Evolutionary conservation across 2,888 invertebrate species (phyloP).

Genomic region (Hedya salicella): DNA sequence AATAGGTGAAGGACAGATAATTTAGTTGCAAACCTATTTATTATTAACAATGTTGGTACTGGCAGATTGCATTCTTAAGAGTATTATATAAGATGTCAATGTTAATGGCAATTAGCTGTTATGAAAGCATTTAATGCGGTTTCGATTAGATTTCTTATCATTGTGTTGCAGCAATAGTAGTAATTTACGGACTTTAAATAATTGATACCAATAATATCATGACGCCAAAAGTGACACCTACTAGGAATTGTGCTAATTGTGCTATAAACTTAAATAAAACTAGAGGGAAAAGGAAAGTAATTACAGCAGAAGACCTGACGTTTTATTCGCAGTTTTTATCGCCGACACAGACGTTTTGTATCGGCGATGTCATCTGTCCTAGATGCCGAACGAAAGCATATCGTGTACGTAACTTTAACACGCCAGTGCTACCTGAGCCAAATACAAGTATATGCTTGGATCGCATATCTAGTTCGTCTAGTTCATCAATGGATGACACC

Average conservation of each 20-base stretch:
- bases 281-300: conserved; percentile 15
- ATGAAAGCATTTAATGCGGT: conserved; percentile 15
- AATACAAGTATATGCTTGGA: conserved; percentile 4
- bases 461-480: conserved; percentile 9
- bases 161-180: conserved; percentile 2
- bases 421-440: conserved; percentile 1
- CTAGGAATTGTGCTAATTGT: conserved; percentile 14
- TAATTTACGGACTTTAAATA: conserved; percentile 8
- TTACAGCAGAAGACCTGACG: conserved; percentile 13
- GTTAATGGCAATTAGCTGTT: no score
- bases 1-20: no score
- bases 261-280: conserved; percentile 12
- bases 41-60: no score
- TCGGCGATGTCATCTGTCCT: conserved; percentile 11
- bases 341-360: conserved; percentile 7
- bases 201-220: conserved; percentile 20
- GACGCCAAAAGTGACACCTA: conserved; percentile 19
- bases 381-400: conserved; percentile 19
- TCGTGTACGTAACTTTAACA: conserved; percentile 2
- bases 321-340: conserved; percentile 9
- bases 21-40: no score
- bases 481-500: conserved; percentile 12
- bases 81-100: no score
- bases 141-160: conserved; percentile 16
- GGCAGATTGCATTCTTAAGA: no score